Percentiles rank a stretch among this genome's conserved stretches.
phyloP scores from a whole-genome alignment of 2,888 invertebrate genomes.

The Eristalis pertinax region DNA sequence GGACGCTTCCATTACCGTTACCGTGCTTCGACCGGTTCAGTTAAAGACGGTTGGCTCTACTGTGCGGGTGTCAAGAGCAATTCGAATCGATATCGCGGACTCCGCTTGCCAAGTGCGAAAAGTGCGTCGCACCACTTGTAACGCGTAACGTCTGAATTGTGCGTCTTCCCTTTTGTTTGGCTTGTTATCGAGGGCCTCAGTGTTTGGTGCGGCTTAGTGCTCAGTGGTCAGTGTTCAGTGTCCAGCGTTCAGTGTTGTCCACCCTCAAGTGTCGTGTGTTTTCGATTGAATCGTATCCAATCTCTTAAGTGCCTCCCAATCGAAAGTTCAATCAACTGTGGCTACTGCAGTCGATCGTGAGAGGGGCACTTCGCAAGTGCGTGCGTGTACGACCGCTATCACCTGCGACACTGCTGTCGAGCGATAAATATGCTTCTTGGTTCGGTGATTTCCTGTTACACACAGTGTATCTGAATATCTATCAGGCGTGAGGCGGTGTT shows the following conservation, averaged over 20 bases:
- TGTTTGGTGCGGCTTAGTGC: background rate
- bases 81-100: background rate
- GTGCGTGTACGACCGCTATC: background rate
- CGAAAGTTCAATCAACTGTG: background rate
- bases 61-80: constrained; percentile 38
- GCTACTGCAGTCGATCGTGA: background rate
- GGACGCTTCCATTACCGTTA: constrained; percentile 37
- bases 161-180: background rate
- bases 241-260: background rate
- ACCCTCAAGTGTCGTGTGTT: background rate
- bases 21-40: constrained; percentile 49
- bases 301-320: background rate
- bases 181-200: background rate
- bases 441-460: background rate
- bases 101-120: background rate
- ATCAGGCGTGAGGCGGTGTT: constrained; percentile 6
- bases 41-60: constrained; percentile 43
- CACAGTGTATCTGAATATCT: background rate
- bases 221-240: background rate
- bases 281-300: too few species aligned
- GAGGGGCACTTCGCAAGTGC: background rate
- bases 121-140: background rate
- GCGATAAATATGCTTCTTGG: background rate
- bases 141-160: background rate
- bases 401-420: background rate